Base-by-base conservation (phyloP, 2,113 vertebrate genomes). In the Phyllostomus hastatus region DNA sequence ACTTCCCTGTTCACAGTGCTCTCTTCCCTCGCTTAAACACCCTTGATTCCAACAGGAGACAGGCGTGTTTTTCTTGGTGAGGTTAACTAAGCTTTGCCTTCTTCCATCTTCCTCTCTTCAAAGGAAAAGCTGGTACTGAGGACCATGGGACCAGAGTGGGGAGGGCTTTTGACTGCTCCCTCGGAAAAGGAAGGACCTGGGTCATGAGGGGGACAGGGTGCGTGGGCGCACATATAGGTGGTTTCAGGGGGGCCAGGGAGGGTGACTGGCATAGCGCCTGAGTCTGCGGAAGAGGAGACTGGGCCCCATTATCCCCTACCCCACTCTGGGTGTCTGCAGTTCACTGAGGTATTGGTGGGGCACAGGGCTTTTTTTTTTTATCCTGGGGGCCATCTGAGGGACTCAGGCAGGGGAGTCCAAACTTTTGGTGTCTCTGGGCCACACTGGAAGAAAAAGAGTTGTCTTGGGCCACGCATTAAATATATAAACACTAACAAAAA, bases 161-260 rank as follows among this genome's bases (percentile, higher is more conserved):
- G 88, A 82, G n/a, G 17, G 46, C 64, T 24, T 0, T 2, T 5
- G 54, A 33, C 46, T 46, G 67, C 76, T 59, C 89, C 41, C 12
- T 80, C 17, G 15, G 48, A 9, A 24, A 22, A 79, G 54, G 64
- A 80, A 28, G 91, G 48, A 50, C 15, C 17, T 19, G 54, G 35
- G 28, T 10, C 1, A 16, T 4, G 64, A 52, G 72, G 7, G 38
- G 14, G 33, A n/a, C 41, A 28, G 43, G 41, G 24, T 22, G 26
- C 0, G 0, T n/a, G n/a, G 10, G n/a, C 38, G n/a, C 66, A 33
- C 4, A 14, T 3, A 38, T 26, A 73, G 15, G 19, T 2, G 14
- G 38, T 22, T 64, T 76, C 24, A 10, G 8, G 33, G 52, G 2
- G 1, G 6, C 28, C n/a, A 35, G 46, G 22, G 17, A 3, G 6